Percentiles rank a stretch among this genome's conserved stretches.
Conservation (phyloP, 2,797 vertebrate genomes). For the Squalus acanthias region DNA sequence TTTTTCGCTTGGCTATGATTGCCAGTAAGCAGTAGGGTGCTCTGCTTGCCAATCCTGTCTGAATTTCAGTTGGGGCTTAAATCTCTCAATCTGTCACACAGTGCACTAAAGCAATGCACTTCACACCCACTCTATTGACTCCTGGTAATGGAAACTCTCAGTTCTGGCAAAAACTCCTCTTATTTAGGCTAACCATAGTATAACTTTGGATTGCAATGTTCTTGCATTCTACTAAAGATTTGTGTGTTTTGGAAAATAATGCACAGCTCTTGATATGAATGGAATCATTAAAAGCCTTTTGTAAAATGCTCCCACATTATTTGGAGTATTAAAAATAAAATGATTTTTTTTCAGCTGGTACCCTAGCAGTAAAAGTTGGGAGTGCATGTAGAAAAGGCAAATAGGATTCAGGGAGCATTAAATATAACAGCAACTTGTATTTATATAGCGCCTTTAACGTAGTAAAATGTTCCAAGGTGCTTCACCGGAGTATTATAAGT, state of each 20-base stretch:
- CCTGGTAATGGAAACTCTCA: neutral
- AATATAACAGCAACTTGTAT: no score
- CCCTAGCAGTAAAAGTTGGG: neutral
- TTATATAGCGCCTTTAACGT: no score
- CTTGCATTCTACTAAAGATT: neutral
- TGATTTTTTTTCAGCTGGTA: neutral
- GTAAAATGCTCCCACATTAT: neutral
- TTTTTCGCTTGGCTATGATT: neutral
- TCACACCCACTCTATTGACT: neutral
- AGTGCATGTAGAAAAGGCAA: no score
- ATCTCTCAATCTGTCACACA: neutral
- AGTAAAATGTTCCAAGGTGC: no score
- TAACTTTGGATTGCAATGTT: neutral
- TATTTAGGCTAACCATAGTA: neutral
- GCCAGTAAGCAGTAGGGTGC: neutral
- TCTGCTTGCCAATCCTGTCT: neutral
- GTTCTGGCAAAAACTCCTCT: neutral
- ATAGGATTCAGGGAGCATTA: no score
- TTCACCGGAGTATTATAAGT: no score
- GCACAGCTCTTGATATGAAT: neutral
- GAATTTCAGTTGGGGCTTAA: neutral
- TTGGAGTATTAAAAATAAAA: neutral
- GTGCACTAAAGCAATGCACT: neutral
- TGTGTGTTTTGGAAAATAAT: neutral
- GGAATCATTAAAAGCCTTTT: neutral